Evolutionary conservation across 1,140 invertebrate genomes (phyloP), one percentile per base, ranked within the genome.

Genomic region (Drosophila mauritiana): DNA sequence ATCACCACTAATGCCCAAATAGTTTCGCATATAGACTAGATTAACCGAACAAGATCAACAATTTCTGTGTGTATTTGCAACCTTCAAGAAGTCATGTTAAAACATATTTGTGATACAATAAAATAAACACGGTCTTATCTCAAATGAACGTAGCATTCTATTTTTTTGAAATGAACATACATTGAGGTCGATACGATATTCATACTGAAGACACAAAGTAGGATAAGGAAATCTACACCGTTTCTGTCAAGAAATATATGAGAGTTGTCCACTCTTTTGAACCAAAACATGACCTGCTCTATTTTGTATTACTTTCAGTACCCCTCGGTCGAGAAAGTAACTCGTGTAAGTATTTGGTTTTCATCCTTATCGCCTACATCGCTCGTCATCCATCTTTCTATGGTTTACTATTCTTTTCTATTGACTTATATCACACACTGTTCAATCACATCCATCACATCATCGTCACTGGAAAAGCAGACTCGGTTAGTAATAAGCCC

Each of bases 51-150:
- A 43, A 8, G n/a, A 43, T 31, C 17, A 20, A 17, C 20, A 63
- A 48, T 58, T 15, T 51, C 48, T 67, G 27, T 79, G 58, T 79
- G 79, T 88, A 79, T 76, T 78, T 67, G 61, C 54, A 57, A 37
- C 76, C 67, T 79, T 61, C 65, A 74, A 75, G 61, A 69, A 78
- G 67, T 85, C 73, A 64, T 70, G 65, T 85, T 90, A 61, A 73
- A 90, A 89, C 63, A 64, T 89, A 91, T 78, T 91, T 90, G 86
- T 91, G 88, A 90, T 83, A 90, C 73, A 91, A 90, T 80, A 90
- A 89, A 90, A 86, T 64, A 56, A 88, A 79, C 61, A 59, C 73
- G 56, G 63, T 62, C 78, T 80, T 55, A 70, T 70, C 68, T 76
- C 61, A 80, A 82, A 78, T 55, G 65, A 69, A 72, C 39, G 27